phyloP scores from a whole-genome alignment of 2,113 vertebrate genomes.

The Haliaeetus leucogaster region DNA sequence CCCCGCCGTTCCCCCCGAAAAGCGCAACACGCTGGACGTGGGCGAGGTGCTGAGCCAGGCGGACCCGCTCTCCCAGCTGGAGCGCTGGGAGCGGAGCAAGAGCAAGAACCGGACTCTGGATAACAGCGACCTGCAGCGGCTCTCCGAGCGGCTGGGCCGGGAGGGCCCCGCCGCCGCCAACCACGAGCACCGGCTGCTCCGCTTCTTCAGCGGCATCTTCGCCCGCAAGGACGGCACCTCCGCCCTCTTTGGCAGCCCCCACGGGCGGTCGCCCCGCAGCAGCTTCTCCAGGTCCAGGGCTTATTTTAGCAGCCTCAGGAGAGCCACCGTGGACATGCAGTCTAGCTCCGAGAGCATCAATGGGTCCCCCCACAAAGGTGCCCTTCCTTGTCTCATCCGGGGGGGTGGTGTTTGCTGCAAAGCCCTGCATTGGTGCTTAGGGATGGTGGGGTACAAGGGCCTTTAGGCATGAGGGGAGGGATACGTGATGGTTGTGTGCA shows the following conservation, averaged over 20 bases:
- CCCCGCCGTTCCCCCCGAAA: constrained; percentile 26
- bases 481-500: accelerated
- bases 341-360: constrained; percentile 88
- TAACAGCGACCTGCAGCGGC: constrained; percentile 87
- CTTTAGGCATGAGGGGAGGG: accelerated
- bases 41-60: constrained; percentile 81
- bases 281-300: constrained; percentile 65
- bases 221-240: constrained; percentile 75
- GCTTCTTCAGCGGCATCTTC: constrained; percentile 93
- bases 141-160: constrained; percentile 75
- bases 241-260: constrained; percentile 71
- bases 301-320: constrained; percentile 73
- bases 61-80: constrained; percentile 74
- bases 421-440: not conserved
- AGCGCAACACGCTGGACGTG: constrained; percentile 81
- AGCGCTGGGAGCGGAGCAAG: constrained; percentile 80
- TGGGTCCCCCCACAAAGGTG: constrained; percentile 81
- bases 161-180: constrained; percentile 41
- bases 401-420: not conserved
- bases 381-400: not conserved
- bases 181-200: constrained; percentile 80
- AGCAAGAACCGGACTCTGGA: constrained; percentile 89
- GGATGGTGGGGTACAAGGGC: not conserved
- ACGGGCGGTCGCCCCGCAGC: constrained; percentile 54
- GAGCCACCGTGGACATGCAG: constrained; percentile 63